A percentile compares a stretch with the other conserved stretches of the same genome.
These are phyloP conservation scores for Cygnus olor DNA, from an alignment of 2,797 vertebrate genomes.

Conservation along the genomic window DNA sequence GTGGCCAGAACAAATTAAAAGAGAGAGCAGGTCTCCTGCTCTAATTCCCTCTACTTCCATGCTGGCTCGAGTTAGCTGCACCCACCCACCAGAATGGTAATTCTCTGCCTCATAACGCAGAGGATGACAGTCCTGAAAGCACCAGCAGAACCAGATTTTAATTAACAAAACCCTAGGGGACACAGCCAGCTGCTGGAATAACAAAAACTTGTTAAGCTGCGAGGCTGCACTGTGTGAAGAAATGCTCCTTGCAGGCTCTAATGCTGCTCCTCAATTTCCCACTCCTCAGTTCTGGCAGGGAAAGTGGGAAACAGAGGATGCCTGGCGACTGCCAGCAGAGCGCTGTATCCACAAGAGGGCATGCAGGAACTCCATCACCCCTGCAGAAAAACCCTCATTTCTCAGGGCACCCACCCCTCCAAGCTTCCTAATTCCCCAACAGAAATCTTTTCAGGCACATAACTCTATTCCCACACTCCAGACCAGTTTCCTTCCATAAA, in stretches of 20 bases:
- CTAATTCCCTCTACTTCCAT: not conserved
- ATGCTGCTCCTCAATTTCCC: not conserved
- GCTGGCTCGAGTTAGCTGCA: conserved; percentile 23
- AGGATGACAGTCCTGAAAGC: conserved; percentile 39
- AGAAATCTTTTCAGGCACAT: not conserved
- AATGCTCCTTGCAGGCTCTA: not conserved
- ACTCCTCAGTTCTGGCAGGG: not conserved
- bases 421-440: not conserved
- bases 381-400: not conserved
- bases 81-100: conserved; percentile 12
- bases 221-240: not conserved
- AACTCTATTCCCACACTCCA: not conserved
- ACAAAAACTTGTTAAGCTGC: not conserved
- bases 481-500: fast-evolving
- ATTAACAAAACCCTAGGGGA: conserved; percentile 62
- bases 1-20: conserved; percentile 30
- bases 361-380: conserved; percentile 30
- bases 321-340: conserved; percentile 9
- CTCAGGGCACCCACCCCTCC: not conserved
- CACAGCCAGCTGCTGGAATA: conserved; percentile 51
- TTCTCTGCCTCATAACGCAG: conserved; percentile 65
- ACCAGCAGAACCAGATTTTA: conserved; percentile 55
- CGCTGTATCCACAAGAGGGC: conserved; percentile 47
- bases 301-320: not conserved
- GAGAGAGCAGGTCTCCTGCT: conserved; percentile 22